These are phyloP conservation scores for Chalcis sispes DNA, from an alignment of 2,888 invertebrate species.

Conservation along the genomic window DNA sequence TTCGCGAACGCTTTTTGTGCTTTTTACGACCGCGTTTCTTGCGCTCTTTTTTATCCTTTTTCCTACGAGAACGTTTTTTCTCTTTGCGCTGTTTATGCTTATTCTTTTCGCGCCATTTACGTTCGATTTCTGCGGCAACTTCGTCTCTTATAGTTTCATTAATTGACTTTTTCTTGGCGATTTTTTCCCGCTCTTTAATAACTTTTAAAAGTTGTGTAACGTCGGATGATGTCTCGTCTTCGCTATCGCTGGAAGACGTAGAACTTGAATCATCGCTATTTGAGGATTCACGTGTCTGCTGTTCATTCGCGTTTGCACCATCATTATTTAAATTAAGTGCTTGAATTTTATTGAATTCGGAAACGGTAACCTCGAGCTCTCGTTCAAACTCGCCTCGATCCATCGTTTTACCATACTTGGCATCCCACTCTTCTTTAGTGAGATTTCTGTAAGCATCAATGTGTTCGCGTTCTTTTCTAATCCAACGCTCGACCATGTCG, in stretches of 20 bases:
- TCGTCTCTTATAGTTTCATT: slow-evolving; percentile 72
- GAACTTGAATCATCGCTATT: slow-evolving; percentile 46
- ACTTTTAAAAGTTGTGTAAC: slow-evolving; percentile 70
- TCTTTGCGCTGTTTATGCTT: slow-evolving; percentile 64
- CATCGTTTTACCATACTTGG: slow-evolving; percentile 64
- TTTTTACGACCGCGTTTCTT: slow-evolving; percentile 56
- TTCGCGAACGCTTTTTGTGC: slow-evolving; percentile 51
- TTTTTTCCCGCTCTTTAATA: slow-evolving; percentile 71
- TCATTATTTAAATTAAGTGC: slow-evolving; percentile 42
- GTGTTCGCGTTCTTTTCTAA: slow-evolving; percentile 66
- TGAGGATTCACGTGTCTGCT: slow-evolving; percentile 40
- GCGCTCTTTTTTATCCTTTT: slow-evolving; percentile 61
- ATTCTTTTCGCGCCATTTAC: slow-evolving; percentile 66
- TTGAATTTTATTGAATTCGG: slow-evolving; percentile 50
- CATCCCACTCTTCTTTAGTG: slow-evolving; percentile 74
- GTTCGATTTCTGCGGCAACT: slow-evolving; percentile 71
- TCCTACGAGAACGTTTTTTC: slow-evolving; percentile 60
- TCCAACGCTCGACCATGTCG: slow-evolving; percentile 63
- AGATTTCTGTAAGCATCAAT: slow-evolving; percentile 69
- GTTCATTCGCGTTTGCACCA: slow-evolving; percentile 44
- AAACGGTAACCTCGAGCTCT: slow-evolving; percentile 52
- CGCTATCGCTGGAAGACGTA: slow-evolving; percentile 43
- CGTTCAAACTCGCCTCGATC: slow-evolving; percentile 54
- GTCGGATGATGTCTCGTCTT: slow-evolving; percentile 59
- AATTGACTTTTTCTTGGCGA: slow-evolving; percentile 68